A percentile compares a stretch with the other conserved stretches of the same genome.
Conservation (phyloP, 2,797 vertebrate species). For the Aldrovandia affinis region DNA sequence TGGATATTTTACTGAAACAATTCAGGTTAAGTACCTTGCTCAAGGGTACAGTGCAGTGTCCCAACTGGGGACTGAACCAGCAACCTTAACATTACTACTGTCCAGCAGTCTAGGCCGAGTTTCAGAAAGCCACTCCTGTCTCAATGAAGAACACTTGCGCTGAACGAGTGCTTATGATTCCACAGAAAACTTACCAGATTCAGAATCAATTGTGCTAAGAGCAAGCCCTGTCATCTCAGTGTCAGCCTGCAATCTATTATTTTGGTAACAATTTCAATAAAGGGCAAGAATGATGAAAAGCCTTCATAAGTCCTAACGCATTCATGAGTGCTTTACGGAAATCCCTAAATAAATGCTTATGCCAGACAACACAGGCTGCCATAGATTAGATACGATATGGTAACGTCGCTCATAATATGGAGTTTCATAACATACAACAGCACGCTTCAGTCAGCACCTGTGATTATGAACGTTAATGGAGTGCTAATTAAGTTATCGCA, state of each 20-base stretch:
- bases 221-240: not conserved
- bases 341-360: not conserved
- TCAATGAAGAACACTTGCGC: not conserved
- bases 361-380: not conserved
- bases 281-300: not conserved
- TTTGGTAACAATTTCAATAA: not conserved
- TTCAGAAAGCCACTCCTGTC: not conserved
- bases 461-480: not conserved
- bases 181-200: not conserved
- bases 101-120: not conserved
- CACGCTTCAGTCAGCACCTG: too few relatives aligned
- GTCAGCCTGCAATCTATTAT: not conserved
- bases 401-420: too few relatives aligned
- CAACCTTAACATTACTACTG: too few relatives aligned
- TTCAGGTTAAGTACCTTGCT: too few relatives aligned
- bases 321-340: not conserved
- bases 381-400: not conserved
- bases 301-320: not conserved
- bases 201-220: not conserved
- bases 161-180: not conserved
- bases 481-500: not conserved
- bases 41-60: too few relatives aligned
- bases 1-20: too few relatives aligned
- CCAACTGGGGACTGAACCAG: too few relatives aligned
- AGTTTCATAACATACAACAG: too few relatives aligned